Conservation (phyloP, 2,888 invertebrate genomes). For the Drosophila neotestacea region DNA sequence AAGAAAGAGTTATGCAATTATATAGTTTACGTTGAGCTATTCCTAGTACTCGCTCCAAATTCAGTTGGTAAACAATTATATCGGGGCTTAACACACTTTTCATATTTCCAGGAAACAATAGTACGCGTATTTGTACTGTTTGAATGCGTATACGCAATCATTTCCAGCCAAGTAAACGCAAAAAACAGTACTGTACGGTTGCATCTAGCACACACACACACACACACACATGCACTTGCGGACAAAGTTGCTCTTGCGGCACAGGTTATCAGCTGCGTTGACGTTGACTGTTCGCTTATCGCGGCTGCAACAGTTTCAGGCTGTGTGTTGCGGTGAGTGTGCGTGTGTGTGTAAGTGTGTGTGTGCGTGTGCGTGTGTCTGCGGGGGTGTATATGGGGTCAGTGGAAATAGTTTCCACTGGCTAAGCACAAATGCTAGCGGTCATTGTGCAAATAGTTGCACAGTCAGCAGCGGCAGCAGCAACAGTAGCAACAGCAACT, state of each 20-base stretch:
- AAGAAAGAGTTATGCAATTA: background rate
- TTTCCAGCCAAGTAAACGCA: slow-evolving; percentile 53
- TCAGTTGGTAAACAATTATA: background rate
- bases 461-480: slow-evolving; percentile 20
- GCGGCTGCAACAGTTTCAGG: slow-evolving; percentile 36
- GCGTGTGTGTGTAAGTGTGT: background rate
- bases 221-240: slow-evolving; percentile 7
- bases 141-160: slow-evolving; percentile 45
- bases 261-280: slow-evolving; percentile 37
- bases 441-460: slow-evolving; percentile 44
- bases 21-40: background rate
- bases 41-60: background rate
- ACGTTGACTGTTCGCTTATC: slow-evolving; percentile 40
- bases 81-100: background rate
- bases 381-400: background rate
- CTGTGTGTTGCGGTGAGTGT: slow-evolving; percentile 1
- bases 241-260: background rate
- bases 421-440: slow-evolving; percentile 40
- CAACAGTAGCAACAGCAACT: slow-evolving; percentile 7
- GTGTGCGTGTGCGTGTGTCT: background rate
- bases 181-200: slow-evolving; percentile 44
- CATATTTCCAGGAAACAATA: background rate
- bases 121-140: slow-evolving; percentile 4
- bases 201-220: slow-evolving; percentile 22
- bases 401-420: slow-evolving; percentile 32